Base-by-base conservation (phyloP, 2,797 vertebrate genomes). In the Poliocrania exsul region DNA sequence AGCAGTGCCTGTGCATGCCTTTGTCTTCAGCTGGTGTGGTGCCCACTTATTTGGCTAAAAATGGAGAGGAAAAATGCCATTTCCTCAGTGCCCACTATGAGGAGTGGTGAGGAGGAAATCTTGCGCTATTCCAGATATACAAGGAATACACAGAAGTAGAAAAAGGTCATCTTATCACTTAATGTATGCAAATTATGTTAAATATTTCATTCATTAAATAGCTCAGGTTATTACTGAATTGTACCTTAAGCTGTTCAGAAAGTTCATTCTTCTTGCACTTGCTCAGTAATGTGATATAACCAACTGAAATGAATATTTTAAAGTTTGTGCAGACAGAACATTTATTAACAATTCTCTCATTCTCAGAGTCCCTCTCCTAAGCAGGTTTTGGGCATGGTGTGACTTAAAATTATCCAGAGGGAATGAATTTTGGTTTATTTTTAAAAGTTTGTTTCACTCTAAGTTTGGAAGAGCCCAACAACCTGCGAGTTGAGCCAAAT, bases 181-280 rank as follows among this genome's bases (percentile, higher is more conserved):
- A 94, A 85, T 70, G 33, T 72, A 95, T 61, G 86, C 79, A 94
- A 96, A 96, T 96, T 90, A 88, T 67, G 78, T 90, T 96, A 90
- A 97, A 97, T 97, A 97, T 96, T 97, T 96, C 93, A 97, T 92
- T 96, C 94, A 93, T 97, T 97, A 97, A 97, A 96, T 75, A 81
- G 91, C 92, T 90, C 83, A 13, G 66, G 87, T 90, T 96, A 97
- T 96, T 93, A 84, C 75, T 50, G 90, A 96, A 91, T 90, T 81
- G 95, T 79, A 95, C 95, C 92, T 69, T 95, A 95, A 96, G 93
- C 92, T 62, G 90, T 90, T 95, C 92, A 95, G 90, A 95, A 96
- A 97, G 94, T 95, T 96, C 84, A 95, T 96, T 97, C 92, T 90
- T 95, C 94, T 83, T 80, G 70, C 91, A 85, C 94, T 96, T 88